Evolutionary conservation across 2,113 vertebrate species (phyloP).

Genomic region (Camelus dromedarius): DNA sequence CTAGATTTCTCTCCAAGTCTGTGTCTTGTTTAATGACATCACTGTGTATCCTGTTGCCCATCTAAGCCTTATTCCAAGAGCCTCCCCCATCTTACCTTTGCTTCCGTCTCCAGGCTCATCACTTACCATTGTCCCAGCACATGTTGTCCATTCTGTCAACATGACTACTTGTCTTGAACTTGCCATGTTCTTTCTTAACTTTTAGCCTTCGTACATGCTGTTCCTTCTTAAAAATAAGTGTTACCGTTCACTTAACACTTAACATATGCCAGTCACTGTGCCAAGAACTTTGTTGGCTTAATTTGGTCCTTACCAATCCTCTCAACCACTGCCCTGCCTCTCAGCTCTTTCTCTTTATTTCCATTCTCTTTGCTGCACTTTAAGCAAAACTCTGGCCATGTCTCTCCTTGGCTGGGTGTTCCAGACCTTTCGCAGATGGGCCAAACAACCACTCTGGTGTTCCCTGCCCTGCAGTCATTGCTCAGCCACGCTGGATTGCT

Average conservation of each 20-base stretch:
- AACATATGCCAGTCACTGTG: not conserved
- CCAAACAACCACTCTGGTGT: not conserved
- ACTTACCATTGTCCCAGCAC: not conserved
- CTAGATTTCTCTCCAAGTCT: not conserved
- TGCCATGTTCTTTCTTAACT: not conserved
- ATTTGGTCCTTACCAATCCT: not conserved
- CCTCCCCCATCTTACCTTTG: not conserved
- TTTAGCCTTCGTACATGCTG: not conserved
- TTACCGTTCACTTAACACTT: not conserved
- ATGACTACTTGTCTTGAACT: not conserved
- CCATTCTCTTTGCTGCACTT: not conserved
- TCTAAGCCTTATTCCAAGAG: not conserved
- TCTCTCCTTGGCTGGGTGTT: not conserved
- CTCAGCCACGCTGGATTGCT: not conserved
- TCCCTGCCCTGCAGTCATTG: not conserved
- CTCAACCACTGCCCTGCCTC: not conserved
- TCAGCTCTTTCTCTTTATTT: not conserved
- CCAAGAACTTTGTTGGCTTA: conserved; percentile 15
- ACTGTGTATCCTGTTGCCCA: not conserved
- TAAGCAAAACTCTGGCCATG: not conserved
- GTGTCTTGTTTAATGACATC: not conserved
- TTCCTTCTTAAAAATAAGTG: not conserved
- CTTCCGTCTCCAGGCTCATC: not conserved
- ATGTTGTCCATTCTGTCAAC: not conserved
- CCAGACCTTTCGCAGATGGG: not conserved